Conservation (phyloP, 1,140 invertebrate genomes). For the Hyposmocoma kahamanoa region DNA sequence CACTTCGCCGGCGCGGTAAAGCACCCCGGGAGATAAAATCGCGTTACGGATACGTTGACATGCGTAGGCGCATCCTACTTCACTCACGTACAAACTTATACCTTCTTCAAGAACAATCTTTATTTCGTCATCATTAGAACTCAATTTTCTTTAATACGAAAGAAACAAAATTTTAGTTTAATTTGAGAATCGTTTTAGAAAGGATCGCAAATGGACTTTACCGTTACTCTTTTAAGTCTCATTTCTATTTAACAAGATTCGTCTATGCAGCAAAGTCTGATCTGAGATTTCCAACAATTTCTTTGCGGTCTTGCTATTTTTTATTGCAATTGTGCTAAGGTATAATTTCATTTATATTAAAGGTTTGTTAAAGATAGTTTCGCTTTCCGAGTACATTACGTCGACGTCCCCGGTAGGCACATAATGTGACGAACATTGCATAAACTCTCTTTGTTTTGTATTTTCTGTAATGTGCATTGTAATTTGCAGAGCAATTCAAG, state of each 20-base stretch:
- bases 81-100: slow-evolving; percentile 4
- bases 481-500: slow-evolving; percentile 11
- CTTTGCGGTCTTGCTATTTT: not conserved
- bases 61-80: slow-evolving; percentile 39
- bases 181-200: too few relatives aligned
- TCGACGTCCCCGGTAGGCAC: slow-evolving; percentile 17
- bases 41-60: slow-evolving; percentile 41
- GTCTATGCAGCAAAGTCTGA: not conserved
- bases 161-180: too few relatives aligned
- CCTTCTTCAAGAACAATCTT: too few relatives aligned
- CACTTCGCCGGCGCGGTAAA: too few relatives aligned
- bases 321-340: not conserved
- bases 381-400: slow-evolving; percentile 13
- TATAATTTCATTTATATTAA: not conserved
- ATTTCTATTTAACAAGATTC: not conserved
- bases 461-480: slow-evolving; percentile 10
- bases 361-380: not conserved
- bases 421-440: slow-evolving; percentile 14
- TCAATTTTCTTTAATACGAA: too few relatives aligned
- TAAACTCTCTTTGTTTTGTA: slow-evolving; percentile 22
- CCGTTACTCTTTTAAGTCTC: too few relatives aligned
- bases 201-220: too few relatives aligned
- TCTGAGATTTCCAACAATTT: not conserved
- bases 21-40: slow-evolving; percentile 32
- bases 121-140: too few relatives aligned